Evolutionary conservation across 2,888 invertebrate genomes (phyloP).

Genomic region (Dascillus cervinus): DNA sequence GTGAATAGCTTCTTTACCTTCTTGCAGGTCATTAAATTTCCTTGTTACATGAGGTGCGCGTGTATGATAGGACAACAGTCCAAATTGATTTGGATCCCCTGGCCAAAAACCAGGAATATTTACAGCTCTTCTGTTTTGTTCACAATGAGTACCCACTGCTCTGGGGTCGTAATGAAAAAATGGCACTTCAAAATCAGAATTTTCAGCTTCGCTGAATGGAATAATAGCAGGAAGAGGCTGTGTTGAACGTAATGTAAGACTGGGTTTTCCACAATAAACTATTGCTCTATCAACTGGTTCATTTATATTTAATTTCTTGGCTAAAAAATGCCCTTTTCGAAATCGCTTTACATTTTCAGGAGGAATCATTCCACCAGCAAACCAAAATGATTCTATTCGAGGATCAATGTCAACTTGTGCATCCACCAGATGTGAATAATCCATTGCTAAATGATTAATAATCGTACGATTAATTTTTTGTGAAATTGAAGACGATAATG

Average conservation of each 20-base stretch:
- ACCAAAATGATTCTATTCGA: constrained; percentile 81
- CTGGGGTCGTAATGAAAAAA: constrained; percentile 54
- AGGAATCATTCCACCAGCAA: constrained; percentile 63
- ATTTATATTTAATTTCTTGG: constrained; percentile 31
- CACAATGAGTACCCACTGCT: constrained; percentile 49
- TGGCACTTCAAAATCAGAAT: constrained; percentile 51
- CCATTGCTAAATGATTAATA: constrained; percentile 50
- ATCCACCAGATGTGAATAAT: constrained; percentile 54
- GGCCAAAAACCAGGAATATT: constrained; percentile 84
- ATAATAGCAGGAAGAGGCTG: constrained; percentile 62
- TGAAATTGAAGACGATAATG: constrained; percentile 47
- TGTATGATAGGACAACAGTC: constrained; percentile 65
- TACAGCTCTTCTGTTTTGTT: constrained; percentile 48
- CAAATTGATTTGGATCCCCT: constrained; percentile 70
- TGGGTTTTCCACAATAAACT: constrained; percentile 63
- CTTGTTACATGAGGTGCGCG: constrained; percentile 52
- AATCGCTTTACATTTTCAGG: constrained; percentile 43
- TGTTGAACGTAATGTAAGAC: constrained; percentile 60
- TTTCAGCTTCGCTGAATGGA: constrained; percentile 48
- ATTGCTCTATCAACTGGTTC: constrained; percentile 57
- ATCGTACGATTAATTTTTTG: constrained; percentile 65
- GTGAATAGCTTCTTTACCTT: constrained; percentile 57
- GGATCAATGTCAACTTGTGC: constrained; percentile 69
- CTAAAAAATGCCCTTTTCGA: constrained; percentile 16
- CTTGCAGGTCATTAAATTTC: constrained; percentile 45